These are phyloP conservation scores for Ichneumoninae sp. DNA, from an alignment of 2,888 invertebrate genomes.

Conservation along the genomic window DNA sequence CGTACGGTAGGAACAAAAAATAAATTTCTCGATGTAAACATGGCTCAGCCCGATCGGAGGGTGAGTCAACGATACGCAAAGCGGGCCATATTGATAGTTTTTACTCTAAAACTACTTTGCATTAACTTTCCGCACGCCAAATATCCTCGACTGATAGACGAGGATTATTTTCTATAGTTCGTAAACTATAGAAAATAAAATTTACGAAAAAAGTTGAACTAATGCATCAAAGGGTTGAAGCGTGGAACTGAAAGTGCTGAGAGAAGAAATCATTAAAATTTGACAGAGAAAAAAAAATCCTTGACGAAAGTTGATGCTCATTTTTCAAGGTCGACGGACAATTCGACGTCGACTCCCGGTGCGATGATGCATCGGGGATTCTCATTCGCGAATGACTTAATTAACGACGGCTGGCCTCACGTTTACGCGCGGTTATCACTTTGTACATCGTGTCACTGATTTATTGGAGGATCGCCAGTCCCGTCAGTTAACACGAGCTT, in stretches of 20 bases:
- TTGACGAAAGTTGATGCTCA: slow-evolving; percentile 1
- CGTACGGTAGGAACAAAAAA: too few species aligned
- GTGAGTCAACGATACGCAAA: background rate
- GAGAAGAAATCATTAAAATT: background rate
- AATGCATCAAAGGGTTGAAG: background rate
- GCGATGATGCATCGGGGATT: slow-evolving; percentile 52
- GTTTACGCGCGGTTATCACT: slow-evolving; percentile 29
- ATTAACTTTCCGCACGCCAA: background rate
- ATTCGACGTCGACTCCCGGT: slow-evolving; percentile 39
- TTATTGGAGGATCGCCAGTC: slow-evolving; percentile 51
- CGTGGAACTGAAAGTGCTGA: too few species aligned
- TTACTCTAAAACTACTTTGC: background rate
- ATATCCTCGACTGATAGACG: background rate
- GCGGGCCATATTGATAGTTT: too few species aligned
- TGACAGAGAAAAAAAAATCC: background rate
- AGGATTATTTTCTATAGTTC: too few species aligned
- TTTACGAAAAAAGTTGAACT: background rate
- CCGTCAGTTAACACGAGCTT: slow-evolving; percentile 43
- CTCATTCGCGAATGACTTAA: slow-evolving; percentile 39
- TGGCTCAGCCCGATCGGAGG: background rate
- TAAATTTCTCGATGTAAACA: too few species aligned
- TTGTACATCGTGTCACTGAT: slow-evolving; percentile 35
- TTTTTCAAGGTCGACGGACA: slow-evolving; percentile 32
- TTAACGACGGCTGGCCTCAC: slow-evolving; percentile 36
- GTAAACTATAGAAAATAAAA: background rate